Base-by-base conservation (phyloP, 2,888 invertebrate genomes). In the Litoditis marina region DNA sequence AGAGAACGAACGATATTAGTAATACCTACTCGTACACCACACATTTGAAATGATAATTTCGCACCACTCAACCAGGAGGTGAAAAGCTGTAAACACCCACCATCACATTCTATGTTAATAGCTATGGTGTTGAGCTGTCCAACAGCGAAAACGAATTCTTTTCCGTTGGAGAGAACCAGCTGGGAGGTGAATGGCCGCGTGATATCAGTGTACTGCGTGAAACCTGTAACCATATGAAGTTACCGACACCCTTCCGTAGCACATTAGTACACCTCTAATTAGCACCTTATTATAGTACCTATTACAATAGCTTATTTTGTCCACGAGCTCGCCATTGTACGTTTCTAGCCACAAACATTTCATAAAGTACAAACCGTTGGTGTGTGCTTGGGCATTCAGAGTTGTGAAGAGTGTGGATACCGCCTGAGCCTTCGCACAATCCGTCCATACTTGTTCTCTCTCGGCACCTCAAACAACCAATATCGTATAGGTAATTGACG, bases 111-210 rank as follows among this genome's bases (percentile, higher is more conserved):
- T 22, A 81, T 72, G 57, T 81, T 81, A 54, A 79, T 77, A 22
- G 81, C 81, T 42, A 82, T 54, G 2, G 93, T 94, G 83, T 98
- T 98, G 62, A 98, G 84, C 84, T 98, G 96, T 83, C 94, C 96
- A 16, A 89, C 88, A 81, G 90, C 91, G 72, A 95, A 90, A 0
- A 90, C 90, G 89, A 91, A 93, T 3, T 87, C 83, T 71, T 90
- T 88, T 0, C 96, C 95, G 85, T 96, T 90, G 0, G 93, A 92
- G 42, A 94, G 87, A 16, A 93, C 86, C 19, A 90, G 89, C 87
- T 96, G 95, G 3, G 91, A 90, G 0, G 89, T 88, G 60, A 95
- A 84, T 0, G 98, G 96, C 83, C 94, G 93, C 0, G 91, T 92
- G 22, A 94, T 78, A 73, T 96, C 95, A 76, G 91, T 90, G 82